Percentiles rank a stretch among this genome's conserved stretches.
Evolutionary conservation across 2,888 invertebrate species (phyloP).

Genomic region (Drosophila rubida): DNA sequence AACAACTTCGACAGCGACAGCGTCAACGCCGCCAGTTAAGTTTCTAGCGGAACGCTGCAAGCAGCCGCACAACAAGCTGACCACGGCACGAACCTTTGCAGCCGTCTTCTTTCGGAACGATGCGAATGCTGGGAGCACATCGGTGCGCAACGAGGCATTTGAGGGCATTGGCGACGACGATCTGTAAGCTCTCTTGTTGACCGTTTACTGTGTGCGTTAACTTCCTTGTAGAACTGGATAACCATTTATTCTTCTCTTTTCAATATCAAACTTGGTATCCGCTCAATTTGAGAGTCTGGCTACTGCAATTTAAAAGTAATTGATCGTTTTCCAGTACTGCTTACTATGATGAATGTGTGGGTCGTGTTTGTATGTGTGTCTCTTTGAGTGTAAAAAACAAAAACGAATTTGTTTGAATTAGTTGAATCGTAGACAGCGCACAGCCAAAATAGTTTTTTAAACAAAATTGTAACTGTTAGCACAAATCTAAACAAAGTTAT

Average conservation of each 20-base stretch:
- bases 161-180: conserved; percentile 98
- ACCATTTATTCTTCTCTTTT: conserved; percentile 20
- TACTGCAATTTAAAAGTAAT: conserved; percentile 1
- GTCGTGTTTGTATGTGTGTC: conserved; percentile 20
- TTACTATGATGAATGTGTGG: conserved; percentile 9
- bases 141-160: conserved; percentile 96
- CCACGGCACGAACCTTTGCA: conserved; percentile 82
- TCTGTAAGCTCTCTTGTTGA: conserved; percentile 86
- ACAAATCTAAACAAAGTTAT: conserved; percentile 48
- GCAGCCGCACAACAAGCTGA: conserved; percentile 87
- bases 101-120: conserved; percentile 90
- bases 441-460: conserved; percentile 57
- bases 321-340: conserved; percentile 36
- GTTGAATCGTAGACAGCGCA: conserved; percentile 46
- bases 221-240: conserved; percentile 28
- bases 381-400: conserved; percentile 42
- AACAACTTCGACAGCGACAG: conserved; percentile 45
- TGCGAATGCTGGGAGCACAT: conserved; percentile 68
- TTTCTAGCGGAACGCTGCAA: conserved; percentile 89
- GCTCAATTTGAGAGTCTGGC: neutral
- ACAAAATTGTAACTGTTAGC: conserved; percentile 50
- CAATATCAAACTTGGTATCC: conserved; percentile 8
- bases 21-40: conserved; percentile 76
- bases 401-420: conserved; percentile 34
- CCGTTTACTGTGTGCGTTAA: conserved; percentile 21